These are phyloP conservation scores for Pagrus major DNA, from an alignment of 2,113 vertebrate genomes.

Conservation along the genomic window DNA sequence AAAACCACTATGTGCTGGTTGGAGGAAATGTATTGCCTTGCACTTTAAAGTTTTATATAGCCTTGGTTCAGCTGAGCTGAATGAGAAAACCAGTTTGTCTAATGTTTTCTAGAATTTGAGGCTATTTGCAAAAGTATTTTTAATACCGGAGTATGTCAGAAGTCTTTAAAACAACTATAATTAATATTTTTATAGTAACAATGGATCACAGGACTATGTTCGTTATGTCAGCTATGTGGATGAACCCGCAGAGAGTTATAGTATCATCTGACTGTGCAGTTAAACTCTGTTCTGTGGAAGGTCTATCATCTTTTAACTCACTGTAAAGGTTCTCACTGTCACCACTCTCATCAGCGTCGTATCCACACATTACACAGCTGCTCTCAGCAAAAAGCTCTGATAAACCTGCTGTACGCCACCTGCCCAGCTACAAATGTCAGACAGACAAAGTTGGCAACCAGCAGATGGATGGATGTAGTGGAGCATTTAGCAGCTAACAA, in stretches of 20 bases:
- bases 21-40: slow-evolving; percentile 54
- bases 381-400: not conserved
- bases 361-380: not conserved
- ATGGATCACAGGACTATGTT: not conserved
- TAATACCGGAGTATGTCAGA: not conserved
- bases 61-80: slow-evolving; percentile 38
- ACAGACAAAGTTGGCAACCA: not conserved
- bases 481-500: not conserved
- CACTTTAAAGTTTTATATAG: slow-evolving; percentile 71
- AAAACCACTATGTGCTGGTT: slow-evolving; percentile 75
- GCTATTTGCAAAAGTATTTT: slow-evolving; percentile 12
- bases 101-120: slow-evolving; percentile 8
- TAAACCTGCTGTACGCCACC: not conserved
- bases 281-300: not conserved
- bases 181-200: not conserved
- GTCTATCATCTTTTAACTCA: not conserved
- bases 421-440: not conserved
- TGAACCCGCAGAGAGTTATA: not conserved
- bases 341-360: not conserved
- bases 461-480: not conserved
- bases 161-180: not conserved
- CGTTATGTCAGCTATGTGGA: too few species aligned
- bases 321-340: not conserved
- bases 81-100: not conserved
- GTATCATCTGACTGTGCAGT: not conserved